Conservation (phyloP, 2,888 invertebrate species). For the Drosophila acutilabella region DNA sequence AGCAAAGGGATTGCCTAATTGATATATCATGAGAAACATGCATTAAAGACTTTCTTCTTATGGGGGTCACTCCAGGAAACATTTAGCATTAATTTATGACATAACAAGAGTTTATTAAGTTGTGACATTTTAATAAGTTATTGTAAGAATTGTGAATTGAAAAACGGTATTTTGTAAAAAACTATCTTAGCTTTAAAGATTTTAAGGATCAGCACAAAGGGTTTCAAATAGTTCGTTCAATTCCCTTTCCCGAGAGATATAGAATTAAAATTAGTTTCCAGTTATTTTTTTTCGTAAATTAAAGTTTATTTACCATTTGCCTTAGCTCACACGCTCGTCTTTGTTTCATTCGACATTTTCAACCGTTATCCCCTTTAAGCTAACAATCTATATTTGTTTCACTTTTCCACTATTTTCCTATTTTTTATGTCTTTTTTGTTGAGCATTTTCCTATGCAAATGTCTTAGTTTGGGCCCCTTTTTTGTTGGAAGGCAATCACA, state of each 20-base stretch:
- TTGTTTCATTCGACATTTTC: slow-evolving; percentile 30
- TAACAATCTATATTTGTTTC: slow-evolving; percentile 56
- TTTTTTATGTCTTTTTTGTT: slow-evolving; percentile 12
- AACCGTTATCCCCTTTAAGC: slow-evolving; percentile 59
- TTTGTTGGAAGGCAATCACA: slow-evolving; percentile 42
- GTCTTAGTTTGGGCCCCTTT: slow-evolving; percentile 43
- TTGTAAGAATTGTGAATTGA: too few species aligned
- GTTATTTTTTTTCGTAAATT: background rate
- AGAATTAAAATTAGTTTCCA: too few species aligned
- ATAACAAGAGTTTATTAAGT: background rate
- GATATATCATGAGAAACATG: slow-evolving; percentile 52
- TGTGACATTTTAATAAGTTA: too few species aligned
- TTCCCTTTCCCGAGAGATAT: too few species aligned
- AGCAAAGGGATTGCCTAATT: slow-evolving; percentile 65
- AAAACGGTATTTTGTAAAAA: too few species aligned
- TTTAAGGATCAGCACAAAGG: too few species aligned
- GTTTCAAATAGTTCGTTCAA: too few species aligned
- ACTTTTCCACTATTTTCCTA: slow-evolving; percentile 25
- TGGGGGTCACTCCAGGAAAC: slow-evolving; percentile 18
- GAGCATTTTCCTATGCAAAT: slow-evolving; percentile 25
- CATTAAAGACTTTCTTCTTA: slow-evolving; percentile 35
- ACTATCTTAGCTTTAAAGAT: too few species aligned
- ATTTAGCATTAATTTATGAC: slow-evolving; percentile 13
- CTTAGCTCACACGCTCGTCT: slow-evolving; percentile 47
- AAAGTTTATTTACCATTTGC: slow-evolving; percentile 38